Conservation (phyloP, 2,888 invertebrate species). For the Xestia rhomboidea region DNA sequence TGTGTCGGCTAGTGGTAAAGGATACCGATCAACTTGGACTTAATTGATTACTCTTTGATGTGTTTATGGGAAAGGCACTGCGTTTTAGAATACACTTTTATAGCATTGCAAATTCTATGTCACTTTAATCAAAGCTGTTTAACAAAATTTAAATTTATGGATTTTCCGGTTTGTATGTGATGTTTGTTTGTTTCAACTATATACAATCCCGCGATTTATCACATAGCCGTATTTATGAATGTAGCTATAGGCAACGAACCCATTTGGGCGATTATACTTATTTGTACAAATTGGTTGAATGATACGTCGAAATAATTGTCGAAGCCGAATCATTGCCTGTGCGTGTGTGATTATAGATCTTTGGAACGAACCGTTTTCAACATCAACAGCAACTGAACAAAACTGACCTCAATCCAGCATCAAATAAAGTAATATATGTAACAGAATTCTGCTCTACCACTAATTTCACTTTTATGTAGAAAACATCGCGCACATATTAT, state of each 20-base stretch:
- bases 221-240: not conserved
- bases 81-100: too few species aligned
- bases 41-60: not conserved
- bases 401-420: not conserved
- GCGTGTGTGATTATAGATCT: too few species aligned
- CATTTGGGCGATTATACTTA: not conserved
- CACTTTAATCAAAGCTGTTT: too few species aligned
- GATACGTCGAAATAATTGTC: not conserved
- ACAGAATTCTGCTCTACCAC: not conserved
- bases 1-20: conserved; percentile 51
- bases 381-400: not conserved
- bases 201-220: not conserved
- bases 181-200: too few species aligned
- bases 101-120: too few species aligned
- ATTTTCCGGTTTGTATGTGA: too few species aligned
- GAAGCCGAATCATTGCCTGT: not conserved
- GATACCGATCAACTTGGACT: not conserved
- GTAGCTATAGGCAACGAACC: not conserved
- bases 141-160: too few species aligned
- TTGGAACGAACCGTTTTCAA: not conserved
- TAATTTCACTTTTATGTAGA: not conserved
- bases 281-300: not conserved
- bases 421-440: not conserved
- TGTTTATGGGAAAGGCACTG: not conserved
- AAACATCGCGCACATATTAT: not conserved